Evolutionary conservation across 1,140 invertebrate species (phyloP), one percentile per base, ranked within the genome.

Genomic region (Helicoverpa zea): DNA sequence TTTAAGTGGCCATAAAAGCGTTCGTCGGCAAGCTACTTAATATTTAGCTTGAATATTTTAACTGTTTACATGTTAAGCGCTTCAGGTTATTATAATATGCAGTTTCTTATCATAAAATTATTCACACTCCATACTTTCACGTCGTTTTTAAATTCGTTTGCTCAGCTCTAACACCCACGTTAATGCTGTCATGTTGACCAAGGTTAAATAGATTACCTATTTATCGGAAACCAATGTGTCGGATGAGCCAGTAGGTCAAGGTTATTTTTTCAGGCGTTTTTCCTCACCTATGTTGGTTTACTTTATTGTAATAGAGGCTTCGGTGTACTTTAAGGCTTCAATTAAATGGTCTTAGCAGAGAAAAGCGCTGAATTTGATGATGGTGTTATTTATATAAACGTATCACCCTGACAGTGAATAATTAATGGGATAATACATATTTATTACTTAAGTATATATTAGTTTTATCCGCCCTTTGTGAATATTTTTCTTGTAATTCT

Each of bases 1-100:
- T 61, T 35, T 43, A 64, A 35, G 61, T 64, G 35, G 61, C 35
- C 49, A 68, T 68, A 14, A 64, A 68, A 68, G 43, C 23, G 35
- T 64, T 64, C 30, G 43, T 49, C 43, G 16, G 43, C 12, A 43
- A 64, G 13, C 16, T 43, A 35, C 43, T 68, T 51, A 68, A 51
- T 47, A 68, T 68, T 16, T 68, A 51, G 35, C 35, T 23, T 49
- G n/a, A 68, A 68, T 59, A 59, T 68, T 68, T 68, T 23, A 47
- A 51, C 43, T 23, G 64, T 51, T 68, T 68, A 51, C 64, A n/a
- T 47, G n/a, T 23, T 3, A 68, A 51, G 47, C 64, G 61, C 7
- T 59, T 59, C 14, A 64, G 61, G 29, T 43, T 35, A 43, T n/a
- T 43, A 9, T 43, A 64, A 43, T 43, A 43, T 61, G 59, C 59